phyloP scores from a whole-genome alignment of 53 echinoderm and acorn worm genomes.

The Paracentrotus lividus region DNA sequence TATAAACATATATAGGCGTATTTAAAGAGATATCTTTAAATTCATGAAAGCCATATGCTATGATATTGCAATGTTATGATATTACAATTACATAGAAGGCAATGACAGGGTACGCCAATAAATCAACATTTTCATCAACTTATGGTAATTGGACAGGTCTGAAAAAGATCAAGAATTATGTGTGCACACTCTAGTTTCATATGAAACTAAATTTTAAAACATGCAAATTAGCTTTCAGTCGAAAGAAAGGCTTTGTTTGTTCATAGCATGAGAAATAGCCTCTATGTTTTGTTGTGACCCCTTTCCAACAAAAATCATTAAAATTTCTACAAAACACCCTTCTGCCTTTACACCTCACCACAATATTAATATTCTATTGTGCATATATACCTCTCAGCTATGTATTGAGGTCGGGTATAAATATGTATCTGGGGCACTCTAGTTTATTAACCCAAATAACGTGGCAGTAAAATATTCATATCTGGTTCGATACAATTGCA shows the following conservation, averaged over 20 bases:
- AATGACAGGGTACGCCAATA: neutral
- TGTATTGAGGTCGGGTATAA: constrained; percentile 14
- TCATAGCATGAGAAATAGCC: too few species aligned
- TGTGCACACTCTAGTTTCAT: neutral
- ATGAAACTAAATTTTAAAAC: neutral
- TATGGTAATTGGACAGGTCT: too few species aligned
- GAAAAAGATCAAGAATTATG: too few species aligned
- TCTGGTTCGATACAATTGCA: neutral
- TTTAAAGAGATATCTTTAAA: too few species aligned
- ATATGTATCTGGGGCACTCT: constrained; percentile 14
- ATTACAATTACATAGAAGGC: neutral
- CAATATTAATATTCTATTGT: neutral
- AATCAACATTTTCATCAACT: neutral
- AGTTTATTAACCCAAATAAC: constrained; percentile 4
- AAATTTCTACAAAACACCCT: too few species aligned
- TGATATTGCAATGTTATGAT: neutral
- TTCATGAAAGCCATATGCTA: neutral
- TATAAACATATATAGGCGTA: too few species aligned
- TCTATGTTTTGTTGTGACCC: too few species aligned
- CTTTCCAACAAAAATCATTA: neutral
- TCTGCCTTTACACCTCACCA: neutral
- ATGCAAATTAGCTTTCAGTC: neutral
- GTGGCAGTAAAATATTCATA: neutral
- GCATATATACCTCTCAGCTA: neutral
- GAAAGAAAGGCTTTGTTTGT: neutral